phyloP scores from a whole-genome alignment of 2,888 invertebrate species.

The Podabrus alpinus region DNA sequence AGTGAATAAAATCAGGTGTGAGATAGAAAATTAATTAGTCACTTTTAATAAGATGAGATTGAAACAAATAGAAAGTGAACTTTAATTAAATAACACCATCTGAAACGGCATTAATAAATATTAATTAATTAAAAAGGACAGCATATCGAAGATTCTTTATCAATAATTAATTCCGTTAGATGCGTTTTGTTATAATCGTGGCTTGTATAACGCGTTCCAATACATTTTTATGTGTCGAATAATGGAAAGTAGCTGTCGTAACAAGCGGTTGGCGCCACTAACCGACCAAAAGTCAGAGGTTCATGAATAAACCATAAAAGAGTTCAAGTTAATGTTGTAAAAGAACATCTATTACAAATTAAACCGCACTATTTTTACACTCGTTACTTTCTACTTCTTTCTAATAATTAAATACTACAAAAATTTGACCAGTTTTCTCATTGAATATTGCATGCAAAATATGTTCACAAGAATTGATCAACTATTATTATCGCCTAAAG shows the following conservation, averaged over 20 bases:
- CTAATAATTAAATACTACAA: not conserved
- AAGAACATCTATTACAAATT: conserved; percentile 27
- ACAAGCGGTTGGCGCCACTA: conserved; percentile 28
- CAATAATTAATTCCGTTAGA: conserved; percentile 1
- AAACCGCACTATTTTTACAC: conserved; percentile 9
- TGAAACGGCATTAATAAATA: not conserved
- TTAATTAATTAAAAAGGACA: not conserved
- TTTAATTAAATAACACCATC: not conserved
- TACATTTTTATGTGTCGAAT: conserved; percentile 24
- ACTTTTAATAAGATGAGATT: not conserved
- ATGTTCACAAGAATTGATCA: not conserved
- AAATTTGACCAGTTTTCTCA: not conserved
- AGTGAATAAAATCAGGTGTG: not conserved
- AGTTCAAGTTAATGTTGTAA: conserved; percentile 24
- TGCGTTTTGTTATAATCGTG: conserved; percentile 15
- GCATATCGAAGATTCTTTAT: not conserved
- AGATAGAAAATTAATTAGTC: not conserved
- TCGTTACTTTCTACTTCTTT: not conserved
- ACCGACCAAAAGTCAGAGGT: conserved; percentile 21
- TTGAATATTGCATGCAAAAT: not conserved
- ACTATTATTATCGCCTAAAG: not conserved
- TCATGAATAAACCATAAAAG: conserved; percentile 28
- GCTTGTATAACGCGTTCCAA: conserved; percentile 15
- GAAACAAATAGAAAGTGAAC: not conserved
- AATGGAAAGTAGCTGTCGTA: conserved; percentile 23